A percentile compares a stretch with the other conserved stretches of the same genome.
Evolutionary conservation across 2,888 invertebrate species (phyloP).

Genomic region (Dolomedes plantarius): DNA sequence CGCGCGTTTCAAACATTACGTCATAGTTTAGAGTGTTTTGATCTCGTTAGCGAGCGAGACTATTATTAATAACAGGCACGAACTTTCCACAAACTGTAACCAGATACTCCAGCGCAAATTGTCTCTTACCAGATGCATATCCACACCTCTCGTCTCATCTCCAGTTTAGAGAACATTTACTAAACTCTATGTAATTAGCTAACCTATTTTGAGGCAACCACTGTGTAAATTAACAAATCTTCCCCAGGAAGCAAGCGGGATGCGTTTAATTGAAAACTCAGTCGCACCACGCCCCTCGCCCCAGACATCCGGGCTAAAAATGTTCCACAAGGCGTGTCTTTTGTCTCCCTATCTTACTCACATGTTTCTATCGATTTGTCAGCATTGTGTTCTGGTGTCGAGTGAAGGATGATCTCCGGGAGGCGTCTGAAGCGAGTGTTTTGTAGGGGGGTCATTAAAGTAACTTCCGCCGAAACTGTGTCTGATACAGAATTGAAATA

Average conservation of each 20-base stretch:
- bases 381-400: conserved; percentile 52
- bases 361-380: conserved; percentile 55
- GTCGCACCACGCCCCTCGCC: background rate
- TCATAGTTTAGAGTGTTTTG: too few relatives aligned
- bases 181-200: background rate
- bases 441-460: conserved; percentile 8
- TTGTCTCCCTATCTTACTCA: conserved; percentile 56
- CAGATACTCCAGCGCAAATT: too few relatives aligned
- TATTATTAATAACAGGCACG: too few relatives aligned
- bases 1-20: too few relatives aligned
- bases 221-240: background rate
- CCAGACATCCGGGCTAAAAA: background rate
- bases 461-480: too few relatives aligned
- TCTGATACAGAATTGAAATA: too few relatives aligned
- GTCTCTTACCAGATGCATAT: too few relatives aligned
- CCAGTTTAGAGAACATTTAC: too few relatives aligned
- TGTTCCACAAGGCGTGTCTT: conserved; percentile 24
- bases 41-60: too few relatives aligned
- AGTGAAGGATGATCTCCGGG: conserved; percentile 2
- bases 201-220: background rate
- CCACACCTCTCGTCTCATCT: too few relatives aligned
- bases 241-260: background rate
- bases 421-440: background rate
- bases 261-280: background rate
- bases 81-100: too few relatives aligned